Conservation (phyloP, 64 coral and sea anemone genomes). For the Orbicella faveolata region DNA sequence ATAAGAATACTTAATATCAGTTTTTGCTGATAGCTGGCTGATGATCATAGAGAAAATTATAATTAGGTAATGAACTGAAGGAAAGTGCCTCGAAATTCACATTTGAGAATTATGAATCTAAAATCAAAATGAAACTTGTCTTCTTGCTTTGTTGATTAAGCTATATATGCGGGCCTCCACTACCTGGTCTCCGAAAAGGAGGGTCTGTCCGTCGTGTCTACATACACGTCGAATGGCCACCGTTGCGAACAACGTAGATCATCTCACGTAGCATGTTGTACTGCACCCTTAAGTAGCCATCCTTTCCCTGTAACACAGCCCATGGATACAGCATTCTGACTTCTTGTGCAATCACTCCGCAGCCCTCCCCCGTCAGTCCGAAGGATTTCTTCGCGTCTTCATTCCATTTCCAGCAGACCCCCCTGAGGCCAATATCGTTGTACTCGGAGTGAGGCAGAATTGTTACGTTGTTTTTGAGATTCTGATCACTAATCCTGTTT, state of each 20-base stretch:
- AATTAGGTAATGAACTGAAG: too few species aligned
- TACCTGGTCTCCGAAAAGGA: too few species aligned
- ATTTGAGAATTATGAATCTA: too few species aligned
- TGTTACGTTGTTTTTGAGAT: not conserved
- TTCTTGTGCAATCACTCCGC: conserved; percentile 36
- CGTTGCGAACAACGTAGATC: not conserved
- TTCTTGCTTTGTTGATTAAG: too few species aligned
- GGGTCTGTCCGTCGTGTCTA: too few species aligned
- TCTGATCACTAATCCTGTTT: conserved; percentile 5
- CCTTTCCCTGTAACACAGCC: not conserved
- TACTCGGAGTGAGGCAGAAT: not conserved
- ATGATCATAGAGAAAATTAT: too few species aligned
- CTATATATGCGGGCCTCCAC: too few species aligned
- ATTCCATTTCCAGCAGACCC: conserved; percentile 43
- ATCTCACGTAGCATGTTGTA: not conserved
- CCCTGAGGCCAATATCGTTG: conserved; percentile 12
- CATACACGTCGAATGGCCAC: not conserved
- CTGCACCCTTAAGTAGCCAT: not conserved
- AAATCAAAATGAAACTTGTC: too few species aligned
- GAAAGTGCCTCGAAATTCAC: too few species aligned
- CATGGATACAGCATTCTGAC: not conserved
- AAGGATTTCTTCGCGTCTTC: not conserved
- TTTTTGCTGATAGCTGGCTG: too few species aligned
- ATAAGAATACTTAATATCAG: too few species aligned
- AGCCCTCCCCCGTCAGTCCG: conserved; percentile 10